phyloP scores from a whole-genome alignment of 1,140 invertebrate species.

The Gryon sp. region DNA sequence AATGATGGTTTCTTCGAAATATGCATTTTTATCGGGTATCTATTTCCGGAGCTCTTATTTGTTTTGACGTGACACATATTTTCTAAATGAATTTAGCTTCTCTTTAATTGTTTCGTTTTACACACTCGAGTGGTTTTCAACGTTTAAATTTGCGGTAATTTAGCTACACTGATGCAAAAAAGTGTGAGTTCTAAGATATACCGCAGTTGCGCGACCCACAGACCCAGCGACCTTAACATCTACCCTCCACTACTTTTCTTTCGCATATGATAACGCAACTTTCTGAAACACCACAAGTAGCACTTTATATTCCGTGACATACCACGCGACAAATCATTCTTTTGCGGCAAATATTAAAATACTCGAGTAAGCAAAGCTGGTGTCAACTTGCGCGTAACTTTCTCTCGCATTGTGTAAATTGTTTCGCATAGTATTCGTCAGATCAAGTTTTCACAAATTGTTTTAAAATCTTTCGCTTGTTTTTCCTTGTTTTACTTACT shows the following conservation, averaged over 20 bases:
- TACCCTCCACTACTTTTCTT: conserved; percentile 37
- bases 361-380: conserved; percentile 17
- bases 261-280: conserved; percentile 52
- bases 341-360: conserved; percentile 33
- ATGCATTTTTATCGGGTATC: conserved; percentile 44
- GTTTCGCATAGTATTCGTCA: background rate
- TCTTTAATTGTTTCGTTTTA: conserved; percentile 42
- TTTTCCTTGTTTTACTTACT: too few species aligned
- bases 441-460: too few species aligned
- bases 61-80: conserved; percentile 40
- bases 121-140: conserved; percentile 14
- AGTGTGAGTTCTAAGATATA: conserved; percentile 46
- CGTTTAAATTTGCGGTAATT: conserved; percentile 68
- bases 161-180: conserved; percentile 43
- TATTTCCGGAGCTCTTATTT: conserved; percentile 46
- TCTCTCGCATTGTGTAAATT: background rate
- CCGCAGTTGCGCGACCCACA: conserved; percentile 52
- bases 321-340: conserved; percentile 50
- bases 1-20: conserved; percentile 33
- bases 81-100: conserved; percentile 57
- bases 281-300: conserved; percentile 37
- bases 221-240: conserved; percentile 56
- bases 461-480: too few species aligned
- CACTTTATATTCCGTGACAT: conserved; percentile 52
- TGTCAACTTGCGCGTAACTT: conserved; percentile 21